Base-by-base conservation (phyloP, 2,113 vertebrate species). In the Micromys minutus region DNA sequence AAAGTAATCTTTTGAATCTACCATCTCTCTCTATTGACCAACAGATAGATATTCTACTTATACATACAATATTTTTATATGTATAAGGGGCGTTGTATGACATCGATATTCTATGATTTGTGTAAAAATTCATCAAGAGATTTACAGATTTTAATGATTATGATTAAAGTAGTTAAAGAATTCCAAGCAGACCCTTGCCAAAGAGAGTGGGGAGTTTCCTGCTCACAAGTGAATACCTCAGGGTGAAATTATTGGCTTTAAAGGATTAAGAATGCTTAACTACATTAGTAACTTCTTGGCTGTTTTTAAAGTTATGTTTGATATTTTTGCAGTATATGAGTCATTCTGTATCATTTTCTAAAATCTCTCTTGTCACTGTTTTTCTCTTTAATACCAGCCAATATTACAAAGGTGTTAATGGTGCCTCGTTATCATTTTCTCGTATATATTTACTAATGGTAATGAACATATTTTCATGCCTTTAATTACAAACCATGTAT, bases 121-220 rank as follows among this genome's bases (percentile, higher is more conserved):
- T n/a, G 5, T 90, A 84, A 93, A 36, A 10, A 67, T 7, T 95
- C 47, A 89, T 67, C 26, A 71, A 10, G 47, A 93, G 57, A 67
- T 74, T 89, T 94, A 42, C 57, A 61, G 4, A 79, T 83, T 92
- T 90, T 52, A 45, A 13, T 59, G 2, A 69, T 93, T 84, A 76
- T 86, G 47, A 81, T 81, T 95, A 85, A 93, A 90, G 6, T 80
- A 94, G 16, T 90, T 92, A 90, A 85, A 79, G 13, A 94, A 74
- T 39, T 74, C 71, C 42, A 74, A 42, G n/a, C 71, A 50, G 45
- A 95, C 42, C 74, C 36, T 71, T 88, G n/a, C 93, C 29, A 8
- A 11, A 22, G 2, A 2, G 61, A 9, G 63, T n/a, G 13, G 13
- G 12, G 13, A 13, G 65, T 6, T 5, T 17, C 12, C 75, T 95